Conservation (phyloP, 2,888 invertebrate genomes). For the Cantharis rufa region DNA sequence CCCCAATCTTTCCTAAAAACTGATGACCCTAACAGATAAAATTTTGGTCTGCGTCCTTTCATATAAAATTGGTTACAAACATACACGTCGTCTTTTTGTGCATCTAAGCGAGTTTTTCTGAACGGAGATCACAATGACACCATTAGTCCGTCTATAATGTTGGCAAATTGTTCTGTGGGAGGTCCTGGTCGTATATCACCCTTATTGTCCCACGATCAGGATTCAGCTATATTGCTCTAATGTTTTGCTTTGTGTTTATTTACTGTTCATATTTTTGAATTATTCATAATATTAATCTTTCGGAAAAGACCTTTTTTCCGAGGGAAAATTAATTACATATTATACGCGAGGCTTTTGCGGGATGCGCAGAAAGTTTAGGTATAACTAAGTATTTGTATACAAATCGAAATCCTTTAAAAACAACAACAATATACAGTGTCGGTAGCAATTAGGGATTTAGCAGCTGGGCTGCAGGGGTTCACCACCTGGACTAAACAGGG, state of each 20-base stretch:
- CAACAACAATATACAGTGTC: neutral
- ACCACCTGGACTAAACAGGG: slow-evolving; percentile 44
- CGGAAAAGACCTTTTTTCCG: neutral
- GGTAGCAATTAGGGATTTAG: slow-evolving; percentile 25
- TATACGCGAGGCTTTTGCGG: neutral
- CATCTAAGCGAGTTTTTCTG: slow-evolving; percentile 31
- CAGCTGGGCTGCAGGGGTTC: slow-evolving; percentile 32
- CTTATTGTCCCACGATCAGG: slow-evolving; percentile 51
- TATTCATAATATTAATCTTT: neutral
- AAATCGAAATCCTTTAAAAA: neutral
- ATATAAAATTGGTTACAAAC: slow-evolving; percentile 13
- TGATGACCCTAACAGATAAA: neutral
- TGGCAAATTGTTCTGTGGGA: slow-evolving; percentile 57
- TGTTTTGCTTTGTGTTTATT: slow-evolving; percentile 23
- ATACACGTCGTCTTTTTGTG: slow-evolving; percentile 20
- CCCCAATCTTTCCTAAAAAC: neutral
- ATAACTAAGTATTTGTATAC: no score
- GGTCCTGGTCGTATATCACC: slow-evolving; percentile 54
- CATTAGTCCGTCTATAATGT: slow-evolving; percentile 56
- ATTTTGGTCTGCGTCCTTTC: slow-evolving; percentile 7
- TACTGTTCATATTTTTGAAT: slow-evolving; percentile 5
- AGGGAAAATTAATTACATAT: neutral
- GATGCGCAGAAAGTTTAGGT: no score
- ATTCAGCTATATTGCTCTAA: slow-evolving; percentile 40
- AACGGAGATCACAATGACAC: slow-evolving; percentile 49